A percentile compares a stretch with the other conserved stretches of the same genome.
phyloP scores from a whole-genome alignment of 1,140 invertebrate genomes.

The Littorina saxatilis region DNA sequence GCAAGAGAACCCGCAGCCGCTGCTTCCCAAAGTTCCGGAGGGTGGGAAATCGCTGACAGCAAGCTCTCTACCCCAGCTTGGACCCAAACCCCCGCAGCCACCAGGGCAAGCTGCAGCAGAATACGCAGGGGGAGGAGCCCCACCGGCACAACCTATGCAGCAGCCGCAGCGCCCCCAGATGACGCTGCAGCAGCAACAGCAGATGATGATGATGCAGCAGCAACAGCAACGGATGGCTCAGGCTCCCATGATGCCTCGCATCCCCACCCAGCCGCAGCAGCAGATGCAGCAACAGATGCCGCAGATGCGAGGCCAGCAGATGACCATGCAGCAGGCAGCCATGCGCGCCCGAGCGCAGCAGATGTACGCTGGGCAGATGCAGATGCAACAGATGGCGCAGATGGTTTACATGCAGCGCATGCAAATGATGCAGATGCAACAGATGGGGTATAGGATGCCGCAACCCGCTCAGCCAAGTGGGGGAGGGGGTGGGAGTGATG shows the following conservation, averaged over 20 bases:
- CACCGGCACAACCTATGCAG: not conserved
- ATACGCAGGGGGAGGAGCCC: not conserved
- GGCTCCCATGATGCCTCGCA: slow-evolving; percentile 7
- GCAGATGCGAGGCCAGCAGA: not conserved
- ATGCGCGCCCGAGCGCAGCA: slow-evolving; percentile 17
- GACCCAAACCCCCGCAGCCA: not conserved
- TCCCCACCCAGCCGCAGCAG: slow-evolving; percentile 4
- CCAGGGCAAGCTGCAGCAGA: not conserved
- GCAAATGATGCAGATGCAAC: slow-evolving; percentile 17
- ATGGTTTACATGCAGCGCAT: slow-evolving; percentile 15
- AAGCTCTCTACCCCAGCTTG: not conserved
- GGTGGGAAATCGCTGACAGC: not conserved
- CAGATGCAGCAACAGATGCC: not conserved
- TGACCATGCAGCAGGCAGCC: slow-evolving; percentile 14
- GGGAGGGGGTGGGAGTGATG: not conserved
- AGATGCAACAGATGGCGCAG: slow-evolving; percentile 13
- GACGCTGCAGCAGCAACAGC: not conserved
- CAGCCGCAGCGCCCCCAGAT: slow-evolving; percentile 9
- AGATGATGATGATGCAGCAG: not conserved
- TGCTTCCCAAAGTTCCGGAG: not conserved
- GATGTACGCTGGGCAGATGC: slow-evolving; percentile 10
- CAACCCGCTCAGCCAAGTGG: not conserved
- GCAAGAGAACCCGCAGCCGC: not conserved
- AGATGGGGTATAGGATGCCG: slow-evolving; percentile 15
- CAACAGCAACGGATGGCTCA: not conserved